A percentile compares a stretch with the other conserved stretches of the same genome.
These are phyloP conservation scores for Potamilus streckersoni DNA, from an alignment of 1,140 invertebrate genomes.

Conservation along the genomic window DNA sequence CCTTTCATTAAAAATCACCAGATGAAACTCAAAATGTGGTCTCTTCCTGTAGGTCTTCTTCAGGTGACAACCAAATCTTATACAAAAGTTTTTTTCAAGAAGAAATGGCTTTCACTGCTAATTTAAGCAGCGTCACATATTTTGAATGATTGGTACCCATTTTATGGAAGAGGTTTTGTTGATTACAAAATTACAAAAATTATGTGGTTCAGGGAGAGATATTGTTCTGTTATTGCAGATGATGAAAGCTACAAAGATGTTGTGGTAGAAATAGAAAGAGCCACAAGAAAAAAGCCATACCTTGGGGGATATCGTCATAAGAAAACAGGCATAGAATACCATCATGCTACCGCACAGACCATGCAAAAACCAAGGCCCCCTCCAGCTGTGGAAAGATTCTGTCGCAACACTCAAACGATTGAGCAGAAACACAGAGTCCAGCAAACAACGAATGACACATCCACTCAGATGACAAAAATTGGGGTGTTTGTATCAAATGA, in stretches of 20 bases:
- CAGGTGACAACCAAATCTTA: too few relatives aligned
- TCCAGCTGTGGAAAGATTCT: conserved; percentile 48
- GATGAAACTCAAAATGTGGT: too few relatives aligned
- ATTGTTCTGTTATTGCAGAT: conserved; percentile 35
- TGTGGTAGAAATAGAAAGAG: conserved; percentile 66
- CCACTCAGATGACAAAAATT: conserved; percentile 69
- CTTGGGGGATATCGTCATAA: conserved; percentile 67
- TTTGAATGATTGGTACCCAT: too few relatives aligned
- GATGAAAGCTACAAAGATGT: conserved; percentile 60
- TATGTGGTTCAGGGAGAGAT: background rate
- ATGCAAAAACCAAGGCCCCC: conserved; percentile 53
- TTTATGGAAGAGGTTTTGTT: too few relatives aligned
- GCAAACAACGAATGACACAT: conserved; percentile 65
- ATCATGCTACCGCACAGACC: conserved; percentile 67
- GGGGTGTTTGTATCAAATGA: conserved; percentile 64
- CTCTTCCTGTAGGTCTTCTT: too few relatives aligned
- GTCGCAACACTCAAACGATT: conserved; percentile 67
- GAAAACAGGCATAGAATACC: conserved; percentile 58
- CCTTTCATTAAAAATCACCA: too few relatives aligned
- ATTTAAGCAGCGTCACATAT: too few relatives aligned
- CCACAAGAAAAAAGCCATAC: conserved; percentile 63
- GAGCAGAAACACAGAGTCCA: conserved; percentile 54
- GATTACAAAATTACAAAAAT: too few relatives aligned
- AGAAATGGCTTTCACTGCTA: too few relatives aligned
- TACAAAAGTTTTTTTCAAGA: too few relatives aligned